Evolutionary conservation across 1,140 invertebrate species (phyloP).

Genomic region (Zophobas atratus): DNA sequence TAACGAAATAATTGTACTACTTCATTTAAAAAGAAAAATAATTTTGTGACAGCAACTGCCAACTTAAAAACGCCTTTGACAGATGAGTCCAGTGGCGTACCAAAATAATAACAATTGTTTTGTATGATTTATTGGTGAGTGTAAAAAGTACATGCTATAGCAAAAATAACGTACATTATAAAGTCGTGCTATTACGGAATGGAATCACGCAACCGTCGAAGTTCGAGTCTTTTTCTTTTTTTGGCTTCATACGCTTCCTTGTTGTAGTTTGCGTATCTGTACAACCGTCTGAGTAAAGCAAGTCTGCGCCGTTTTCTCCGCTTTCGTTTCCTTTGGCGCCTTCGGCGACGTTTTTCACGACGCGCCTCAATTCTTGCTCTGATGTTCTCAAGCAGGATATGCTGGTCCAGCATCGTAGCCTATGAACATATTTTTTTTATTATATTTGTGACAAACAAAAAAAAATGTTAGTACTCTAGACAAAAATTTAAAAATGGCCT

Average conservation of each 20-base stretch:
- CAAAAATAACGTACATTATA: no score
- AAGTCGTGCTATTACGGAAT: no score
- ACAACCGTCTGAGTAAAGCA: neutral
- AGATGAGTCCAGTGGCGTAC: neutral
- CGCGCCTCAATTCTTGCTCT: conserved; percentile 2
- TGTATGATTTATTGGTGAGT: no score
- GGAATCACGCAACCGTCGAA: no score
- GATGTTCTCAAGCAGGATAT: neutral
- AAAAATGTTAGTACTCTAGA: no score
- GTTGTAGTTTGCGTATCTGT: neutral
- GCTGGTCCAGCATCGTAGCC: neutral
- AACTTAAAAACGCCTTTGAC: neutral
- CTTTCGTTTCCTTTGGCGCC: neutral
- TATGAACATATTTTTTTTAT: neutral
- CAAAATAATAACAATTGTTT: neutral
- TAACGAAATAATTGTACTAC: neutral
- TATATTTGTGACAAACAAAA: no score
- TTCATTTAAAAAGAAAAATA: conserved; percentile 15
- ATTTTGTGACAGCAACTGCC: conserved; percentile 1
- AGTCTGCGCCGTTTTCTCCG: neutral
- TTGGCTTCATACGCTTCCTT: neutral
- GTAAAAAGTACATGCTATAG: no score
- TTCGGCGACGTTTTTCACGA: conserved; percentile 8
- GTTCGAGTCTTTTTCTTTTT: neutral
- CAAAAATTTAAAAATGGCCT: no score